phyloP scores from a whole-genome alignment of 2,888 invertebrate species.

The Dolichomitus sp. region DNA sequence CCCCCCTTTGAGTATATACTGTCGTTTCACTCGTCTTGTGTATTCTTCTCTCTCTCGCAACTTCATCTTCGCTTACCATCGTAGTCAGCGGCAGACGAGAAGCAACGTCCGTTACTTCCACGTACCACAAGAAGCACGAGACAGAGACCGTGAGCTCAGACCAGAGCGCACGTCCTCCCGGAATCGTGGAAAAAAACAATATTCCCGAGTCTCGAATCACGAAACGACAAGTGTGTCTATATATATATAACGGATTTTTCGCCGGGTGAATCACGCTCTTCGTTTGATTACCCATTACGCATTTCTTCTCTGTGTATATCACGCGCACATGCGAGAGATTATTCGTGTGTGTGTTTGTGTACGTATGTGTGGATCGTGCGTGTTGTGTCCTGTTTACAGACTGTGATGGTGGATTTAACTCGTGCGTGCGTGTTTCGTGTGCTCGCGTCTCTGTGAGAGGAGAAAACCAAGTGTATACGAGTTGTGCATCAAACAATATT shows the following conservation, averaged over 20 bases:
- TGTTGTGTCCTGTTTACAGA: constrained; percentile 22
- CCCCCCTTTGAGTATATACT: not conserved
- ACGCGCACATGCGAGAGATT: constrained; percentile 22
- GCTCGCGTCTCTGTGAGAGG: constrained; percentile 4
- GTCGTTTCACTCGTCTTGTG: constrained; percentile 16
- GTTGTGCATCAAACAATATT: not conserved
- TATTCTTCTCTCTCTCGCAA: constrained; percentile 14
- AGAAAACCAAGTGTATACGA: constrained; percentile 7
- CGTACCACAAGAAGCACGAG: constrained; percentile 20
- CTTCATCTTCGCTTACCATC: constrained; percentile 17
- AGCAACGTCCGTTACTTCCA: constrained; percentile 30
- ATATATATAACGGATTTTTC: constrained; percentile 64
- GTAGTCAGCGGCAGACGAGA: not conserved
- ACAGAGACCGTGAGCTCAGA: not conserved
- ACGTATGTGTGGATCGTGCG: constrained; percentile 6
- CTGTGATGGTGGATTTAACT: not conserved
- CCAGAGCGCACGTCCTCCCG: not conserved
- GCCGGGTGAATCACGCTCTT: constrained; percentile 80
- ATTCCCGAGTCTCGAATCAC: not conserved
- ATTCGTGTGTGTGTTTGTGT: constrained; percentile 52
- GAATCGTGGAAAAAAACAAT: constrained; percentile 20
- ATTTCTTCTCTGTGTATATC: constrained; percentile 30
- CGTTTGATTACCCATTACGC: constrained; percentile 67
- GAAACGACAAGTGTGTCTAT: not conserved
- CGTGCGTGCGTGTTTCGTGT: constrained; percentile 19